phyloP scores from a whole-genome alignment of 2,113 vertebrate species.

The Caracal caracal region DNA sequence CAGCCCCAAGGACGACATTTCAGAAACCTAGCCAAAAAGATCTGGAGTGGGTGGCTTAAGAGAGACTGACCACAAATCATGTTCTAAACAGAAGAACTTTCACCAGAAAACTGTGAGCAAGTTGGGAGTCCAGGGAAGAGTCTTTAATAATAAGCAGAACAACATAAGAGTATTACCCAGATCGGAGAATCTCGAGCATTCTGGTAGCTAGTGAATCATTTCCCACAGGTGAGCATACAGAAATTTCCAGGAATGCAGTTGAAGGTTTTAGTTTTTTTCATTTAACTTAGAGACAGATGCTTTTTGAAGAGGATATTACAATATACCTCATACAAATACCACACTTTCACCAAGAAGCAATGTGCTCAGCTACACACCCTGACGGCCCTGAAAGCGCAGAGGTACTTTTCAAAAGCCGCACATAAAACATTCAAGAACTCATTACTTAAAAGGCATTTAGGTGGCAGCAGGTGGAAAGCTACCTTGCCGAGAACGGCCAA shows the following conservation, averaged over 20 bases:
- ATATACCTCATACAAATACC: slow-evolving; percentile 7
- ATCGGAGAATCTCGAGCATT: slow-evolving; percentile 13
- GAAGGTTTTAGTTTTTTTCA: slow-evolving; percentile 45
- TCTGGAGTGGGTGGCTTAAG: slow-evolving; percentile 32
- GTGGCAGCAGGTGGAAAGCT: neutral
- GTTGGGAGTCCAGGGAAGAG: neutral
- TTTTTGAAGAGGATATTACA: slow-evolving; percentile 59
- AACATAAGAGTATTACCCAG: neutral
- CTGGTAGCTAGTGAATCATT: slow-evolving; percentile 56
- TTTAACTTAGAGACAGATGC: slow-evolving; percentile 18
- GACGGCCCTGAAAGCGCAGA: neutral
- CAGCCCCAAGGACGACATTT: slow-evolving; percentile 69
- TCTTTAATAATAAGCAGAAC: slow-evolving; percentile 41
- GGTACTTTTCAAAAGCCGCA: slow-evolving; percentile 14
- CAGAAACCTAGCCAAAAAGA: slow-evolving; percentile 59
- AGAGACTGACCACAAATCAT: slow-evolving; percentile 32
- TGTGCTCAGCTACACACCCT: neutral
- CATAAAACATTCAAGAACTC: neutral
- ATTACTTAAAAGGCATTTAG: neutral
- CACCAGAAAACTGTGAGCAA: neutral
- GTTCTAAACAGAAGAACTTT: neutral
- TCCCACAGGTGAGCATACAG: slow-evolving; percentile 46
- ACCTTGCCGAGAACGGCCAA: slow-evolving; percentile 21
- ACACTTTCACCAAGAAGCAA: slow-evolving; percentile 33
- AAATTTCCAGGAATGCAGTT: slow-evolving; percentile 59